These are phyloP conservation scores for Apeltes quadracus DNA, from an alignment of 2,113 vertebrate genomes.

Conservation along the genomic window DNA sequence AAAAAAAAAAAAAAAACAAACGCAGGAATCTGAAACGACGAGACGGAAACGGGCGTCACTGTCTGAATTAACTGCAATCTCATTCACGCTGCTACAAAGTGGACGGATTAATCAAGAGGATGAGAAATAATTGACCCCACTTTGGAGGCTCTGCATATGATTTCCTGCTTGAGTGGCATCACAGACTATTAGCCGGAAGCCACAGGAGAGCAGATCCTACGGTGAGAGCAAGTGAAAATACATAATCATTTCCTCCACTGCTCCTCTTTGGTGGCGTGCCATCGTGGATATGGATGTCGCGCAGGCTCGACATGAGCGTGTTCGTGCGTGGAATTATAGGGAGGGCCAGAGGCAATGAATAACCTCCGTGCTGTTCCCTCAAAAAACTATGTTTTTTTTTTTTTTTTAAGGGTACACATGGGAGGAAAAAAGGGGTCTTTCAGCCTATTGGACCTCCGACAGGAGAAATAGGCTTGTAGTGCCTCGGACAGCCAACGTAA, in stretches of 20 bases:
- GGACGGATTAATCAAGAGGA: conserved; percentile 37
- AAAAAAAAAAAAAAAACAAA: conserved; percentile 10
- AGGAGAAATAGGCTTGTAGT: conserved; percentile 66
- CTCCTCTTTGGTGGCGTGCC: conserved; percentile 31
- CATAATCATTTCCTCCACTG: conserved; percentile 42
- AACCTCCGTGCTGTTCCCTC: neutral
- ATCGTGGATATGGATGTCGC: conserved; percentile 62
- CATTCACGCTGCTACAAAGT: conserved; percentile 25
- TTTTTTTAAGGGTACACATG: neutral
- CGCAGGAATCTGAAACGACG: neutral
- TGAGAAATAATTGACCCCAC: conserved; percentile 55
- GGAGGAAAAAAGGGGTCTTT: conserved; percentile 21
- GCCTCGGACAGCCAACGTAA: conserved; percentile 54
- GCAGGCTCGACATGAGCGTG: conserved; percentile 54
- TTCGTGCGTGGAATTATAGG: conserved; percentile 70
- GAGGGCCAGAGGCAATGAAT: conserved; percentile 42
- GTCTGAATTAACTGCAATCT: conserved; percentile 30
- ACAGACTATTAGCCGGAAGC: conserved; percentile 48
- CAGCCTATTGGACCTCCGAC: conserved; percentile 62
- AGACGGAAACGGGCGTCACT: neutral
- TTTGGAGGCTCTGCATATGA: conserved; percentile 37
- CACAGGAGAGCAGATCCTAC: conserved; percentile 24
- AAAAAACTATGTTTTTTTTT: neutral
- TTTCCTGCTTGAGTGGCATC: conserved; percentile 60
- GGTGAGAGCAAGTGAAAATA: conserved; percentile 31